A percentile compares a stretch with the other conserved stretches of the same genome.
Evolutionary conservation across 2,888 invertebrate species (phyloP).

Genomic region (Hyposoter dolosus): DNA sequence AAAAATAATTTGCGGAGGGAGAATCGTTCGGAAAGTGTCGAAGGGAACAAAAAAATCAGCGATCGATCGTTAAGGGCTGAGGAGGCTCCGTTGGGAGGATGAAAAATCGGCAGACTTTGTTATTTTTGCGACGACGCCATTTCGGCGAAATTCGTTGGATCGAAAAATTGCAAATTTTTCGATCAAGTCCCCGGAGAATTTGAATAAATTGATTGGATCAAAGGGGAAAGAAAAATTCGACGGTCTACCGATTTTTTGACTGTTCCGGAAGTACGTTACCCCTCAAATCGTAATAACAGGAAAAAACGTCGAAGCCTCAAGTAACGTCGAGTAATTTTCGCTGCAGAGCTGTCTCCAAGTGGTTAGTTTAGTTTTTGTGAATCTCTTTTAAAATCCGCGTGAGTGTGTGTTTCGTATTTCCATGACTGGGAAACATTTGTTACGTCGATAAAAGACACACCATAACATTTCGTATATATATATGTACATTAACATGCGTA

Average conservation of each 20-base stretch:
- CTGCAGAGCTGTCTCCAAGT: slow-evolving; percentile 30
- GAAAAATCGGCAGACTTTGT: no score
- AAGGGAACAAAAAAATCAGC: slow-evolving; percentile 14
- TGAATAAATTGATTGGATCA: not conserved
- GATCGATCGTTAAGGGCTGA: not conserved
- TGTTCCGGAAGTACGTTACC: no score
- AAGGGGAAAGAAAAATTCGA: not conserved
- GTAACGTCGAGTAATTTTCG: slow-evolving; percentile 55
- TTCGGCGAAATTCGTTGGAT: no score
- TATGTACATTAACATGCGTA: slow-evolving; percentile 84
- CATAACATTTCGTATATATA: slow-evolving; percentile 80
- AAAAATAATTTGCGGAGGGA: slow-evolving; percentile 35
- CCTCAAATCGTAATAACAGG: not conserved
- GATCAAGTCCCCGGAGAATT: no score
- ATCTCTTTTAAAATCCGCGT: slow-evolving; percentile 11
- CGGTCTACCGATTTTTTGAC: not conserved
- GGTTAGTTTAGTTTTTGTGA: not conserved
- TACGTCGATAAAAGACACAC: slow-evolving; percentile 82
- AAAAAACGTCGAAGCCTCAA: slow-evolving; percentile 52
- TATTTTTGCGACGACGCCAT: no score
- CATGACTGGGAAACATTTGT: slow-evolving; percentile 77
- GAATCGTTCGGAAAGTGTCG: slow-evolving; percentile 8
- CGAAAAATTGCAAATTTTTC: no score
- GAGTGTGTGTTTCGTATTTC: slow-evolving; percentile 48
- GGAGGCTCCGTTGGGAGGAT: no score